Evolutionary conservation across 2,113 vertebrate genomes (phyloP).

Genomic region (Romanogobio albipinnatus): DNA sequence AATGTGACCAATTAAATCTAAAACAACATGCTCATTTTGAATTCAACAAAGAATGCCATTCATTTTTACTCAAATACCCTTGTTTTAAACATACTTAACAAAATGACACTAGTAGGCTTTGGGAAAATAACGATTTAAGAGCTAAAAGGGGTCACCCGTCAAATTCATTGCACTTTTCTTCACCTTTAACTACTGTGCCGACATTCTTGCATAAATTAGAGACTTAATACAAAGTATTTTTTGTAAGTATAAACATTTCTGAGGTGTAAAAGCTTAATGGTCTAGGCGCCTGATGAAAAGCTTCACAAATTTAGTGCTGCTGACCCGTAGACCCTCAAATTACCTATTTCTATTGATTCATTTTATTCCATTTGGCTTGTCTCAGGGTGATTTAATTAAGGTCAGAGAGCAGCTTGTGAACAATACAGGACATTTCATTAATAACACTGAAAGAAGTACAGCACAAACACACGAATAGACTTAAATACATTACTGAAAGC

Average conservation of each 20-base stretch:
- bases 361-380: conserved; percentile 35
- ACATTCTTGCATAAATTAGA: not conserved
- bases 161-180: conserved; percentile 8
- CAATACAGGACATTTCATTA: conserved; percentile 37
- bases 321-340: conserved; percentile 29
- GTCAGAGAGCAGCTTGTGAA: conserved; percentile 48
- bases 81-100: not conserved
- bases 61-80: not conserved
- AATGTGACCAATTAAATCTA: conserved; percentile 9
- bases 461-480: conserved; percentile 10
- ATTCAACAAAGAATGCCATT: not conserved
- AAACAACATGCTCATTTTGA: not conserved
- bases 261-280: conserved; percentile 2
- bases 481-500: conserved; percentile 52
- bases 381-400: conserved; percentile 48
- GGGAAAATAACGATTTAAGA: not conserved
- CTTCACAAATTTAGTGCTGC: not conserved
- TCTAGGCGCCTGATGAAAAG: conserved; percentile 35
- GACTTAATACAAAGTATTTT: not conserved
- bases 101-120: not conserved
- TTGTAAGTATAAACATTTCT: conserved; percentile 20
- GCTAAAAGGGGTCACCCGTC: not conserved
- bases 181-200: not conserved
- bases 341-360: conserved; percentile 43
- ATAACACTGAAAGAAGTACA: conserved; percentile 20